Evolutionary conservation across 35 echinoderm and acorn worm genomes (phyloP).

Genomic region (Ophiothrix spiculata): DNA sequence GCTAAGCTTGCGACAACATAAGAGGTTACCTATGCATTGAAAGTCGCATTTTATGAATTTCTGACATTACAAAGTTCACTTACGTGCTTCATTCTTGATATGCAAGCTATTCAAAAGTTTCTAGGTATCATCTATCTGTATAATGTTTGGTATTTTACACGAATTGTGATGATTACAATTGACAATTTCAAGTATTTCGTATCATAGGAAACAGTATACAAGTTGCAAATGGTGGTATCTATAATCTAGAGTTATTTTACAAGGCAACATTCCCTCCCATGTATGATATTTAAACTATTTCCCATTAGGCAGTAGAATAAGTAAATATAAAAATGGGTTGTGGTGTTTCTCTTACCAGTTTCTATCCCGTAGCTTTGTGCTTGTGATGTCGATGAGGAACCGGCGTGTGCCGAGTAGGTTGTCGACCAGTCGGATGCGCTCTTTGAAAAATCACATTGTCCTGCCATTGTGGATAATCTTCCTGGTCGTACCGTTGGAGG

Average conservation of each 20-base stretch:
- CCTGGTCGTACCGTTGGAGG: conserved; percentile 83
- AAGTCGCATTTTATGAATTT: no score
- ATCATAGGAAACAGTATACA: neutral
- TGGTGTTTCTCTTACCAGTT: conserved; percentile 42
- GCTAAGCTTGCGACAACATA: no score
- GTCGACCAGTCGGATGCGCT: conserved; percentile 25
- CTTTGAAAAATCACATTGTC: conserved; percentile 75
- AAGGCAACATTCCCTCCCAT: neutral
- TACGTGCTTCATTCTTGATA: no score
- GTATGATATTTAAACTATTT: neutral
- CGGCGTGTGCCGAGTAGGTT: conserved; percentile 34
- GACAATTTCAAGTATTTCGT: neutral
- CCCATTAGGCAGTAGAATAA: neutral
- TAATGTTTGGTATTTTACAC: neutral
- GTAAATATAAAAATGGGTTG: no score
- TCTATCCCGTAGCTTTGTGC: conserved; percentile 38
- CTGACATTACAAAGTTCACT: no score
- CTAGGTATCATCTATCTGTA: no score
- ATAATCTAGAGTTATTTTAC: neutral
- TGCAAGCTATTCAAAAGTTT: no score
- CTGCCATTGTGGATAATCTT: conserved; percentile 64
- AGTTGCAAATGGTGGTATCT: neutral
- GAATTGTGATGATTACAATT: neutral
- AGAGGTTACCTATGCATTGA: no score
- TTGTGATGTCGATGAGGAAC: conserved; percentile 29